A percentile compares a stretch with the other conserved stretches of the same genome.
Evolutionary conservation across 2,888 invertebrate genomes (phyloP).

Genomic region (Campoplex nolae): DNA sequence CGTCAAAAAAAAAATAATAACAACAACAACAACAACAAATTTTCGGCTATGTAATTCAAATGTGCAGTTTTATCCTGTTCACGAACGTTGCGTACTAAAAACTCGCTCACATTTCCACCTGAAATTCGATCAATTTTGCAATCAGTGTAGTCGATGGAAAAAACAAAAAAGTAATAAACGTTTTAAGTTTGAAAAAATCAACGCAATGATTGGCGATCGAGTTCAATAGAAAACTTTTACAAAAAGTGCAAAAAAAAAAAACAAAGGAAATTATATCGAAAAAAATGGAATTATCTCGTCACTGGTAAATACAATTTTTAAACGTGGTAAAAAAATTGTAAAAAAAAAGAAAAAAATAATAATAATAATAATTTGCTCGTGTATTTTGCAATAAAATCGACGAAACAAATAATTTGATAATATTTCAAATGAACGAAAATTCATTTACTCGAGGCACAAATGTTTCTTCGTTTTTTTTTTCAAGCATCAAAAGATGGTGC

Average conservation of each 20-base stretch:
- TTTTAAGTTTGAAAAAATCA: neutral
- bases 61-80: neutral
- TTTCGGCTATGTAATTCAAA: neutral
- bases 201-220: neutral
- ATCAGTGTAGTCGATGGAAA: neutral
- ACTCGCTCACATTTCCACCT: neutral
- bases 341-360: too few species aligned
- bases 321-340: neutral
- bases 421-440: neutral
- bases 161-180: neutral
- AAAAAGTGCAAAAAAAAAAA: neutral
- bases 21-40: neutral
- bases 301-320: neutral
- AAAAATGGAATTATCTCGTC: neutral
- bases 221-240: neutral
- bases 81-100: neutral
- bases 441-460: slow-evolving; percentile 6
- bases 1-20: neutral
- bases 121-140: neutral
- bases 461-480: neutral
- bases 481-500: neutral
- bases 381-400: neutral
- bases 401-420: neutral
- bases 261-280: neutral
- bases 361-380: neutral